Conservation (phyloP, 1,140 invertebrate species). For the Aphis craccivora region DNA sequence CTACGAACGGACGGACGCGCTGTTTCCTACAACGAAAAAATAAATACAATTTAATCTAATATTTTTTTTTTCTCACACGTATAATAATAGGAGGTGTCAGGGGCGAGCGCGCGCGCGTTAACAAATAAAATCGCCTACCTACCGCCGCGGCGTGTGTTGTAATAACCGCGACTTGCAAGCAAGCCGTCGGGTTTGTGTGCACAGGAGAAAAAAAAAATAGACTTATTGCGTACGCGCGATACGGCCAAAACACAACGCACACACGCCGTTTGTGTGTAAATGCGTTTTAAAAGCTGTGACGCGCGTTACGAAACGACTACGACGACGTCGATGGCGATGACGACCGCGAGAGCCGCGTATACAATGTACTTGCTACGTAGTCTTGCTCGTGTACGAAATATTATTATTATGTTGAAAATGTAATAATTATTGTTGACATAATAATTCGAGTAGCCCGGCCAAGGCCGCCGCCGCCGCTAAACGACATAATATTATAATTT, state of each 20-base stretch:
- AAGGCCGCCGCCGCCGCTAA: background rate
- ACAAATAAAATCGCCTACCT: background rate
- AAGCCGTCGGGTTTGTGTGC: background rate
- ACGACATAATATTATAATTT: background rate
- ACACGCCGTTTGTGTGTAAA: background rate
- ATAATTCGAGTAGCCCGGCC: background rate
- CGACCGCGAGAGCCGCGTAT: background rate
- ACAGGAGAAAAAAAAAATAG: background rate
- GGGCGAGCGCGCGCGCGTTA: background rate
- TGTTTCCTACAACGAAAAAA: constrained; percentile 16
- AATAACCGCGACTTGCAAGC: too few relatives aligned
- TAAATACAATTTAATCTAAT: constrained; percentile 33
- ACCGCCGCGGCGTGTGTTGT: background rate
- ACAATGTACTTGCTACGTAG: background rate
- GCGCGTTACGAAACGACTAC: background rate
- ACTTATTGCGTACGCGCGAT: background rate
- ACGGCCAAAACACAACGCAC: background rate
- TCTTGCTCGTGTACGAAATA: background rate
- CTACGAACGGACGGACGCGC: background rate
- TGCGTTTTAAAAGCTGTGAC: background rate
- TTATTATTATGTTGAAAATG: background rate
- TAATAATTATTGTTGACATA: background rate
- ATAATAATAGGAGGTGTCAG: background rate
- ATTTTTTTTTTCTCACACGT: background rate
- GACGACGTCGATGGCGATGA: background rate